Evolutionary conservation across 2,797 vertebrate genomes (phyloP), one percentile per base, ranked within the genome.

Genomic region (Gymnothorax javanicus): DNA sequence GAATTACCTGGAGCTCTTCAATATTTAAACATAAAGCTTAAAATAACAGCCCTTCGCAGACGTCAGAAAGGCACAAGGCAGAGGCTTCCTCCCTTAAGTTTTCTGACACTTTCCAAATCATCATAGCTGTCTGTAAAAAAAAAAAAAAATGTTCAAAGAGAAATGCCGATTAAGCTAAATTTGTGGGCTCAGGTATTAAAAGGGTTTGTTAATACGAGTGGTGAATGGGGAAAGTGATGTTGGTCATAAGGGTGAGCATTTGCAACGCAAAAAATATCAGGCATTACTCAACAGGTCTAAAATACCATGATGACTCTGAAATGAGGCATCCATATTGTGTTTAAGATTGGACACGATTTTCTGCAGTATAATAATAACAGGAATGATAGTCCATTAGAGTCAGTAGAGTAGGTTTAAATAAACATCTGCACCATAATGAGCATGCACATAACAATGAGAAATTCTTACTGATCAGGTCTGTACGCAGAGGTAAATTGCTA

Each of bases 21-120:
- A 82, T 87, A 77, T 85, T 87, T 87, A 52, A 67, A 87, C 85
- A 52, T 77, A 85, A 82, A 52, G 84, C 75, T 69, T 87, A 82
- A 85, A 87, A 57, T 59, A 87, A 59, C 25, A 77, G 33, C 82
- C 69, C 62, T 79, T n/a, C 20, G 11, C 69, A 67, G 77, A n/a
- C 27, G 54, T 27, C 54, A 60, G 27, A 25, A 71, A 43, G 8
- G n/a, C 56, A 56, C 17, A 54, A 8, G 11, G 13, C 57, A 57
- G 43, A 52, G 12, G 7, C 67, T 57, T 73, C 83, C 79, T 33
- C 58, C 54, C 33, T 17, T 25, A 15, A 43, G 43, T 52, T 82
- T 27, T 27, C 60, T 57, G 52, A 82, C 60, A 52, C 75, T 20
- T 82, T 79, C 67, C 56, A 73, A 81, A 50, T 62, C 56, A 33